Conservation (phyloP, 2,888 invertebrate species). For the Pterostichus niger region DNA sequence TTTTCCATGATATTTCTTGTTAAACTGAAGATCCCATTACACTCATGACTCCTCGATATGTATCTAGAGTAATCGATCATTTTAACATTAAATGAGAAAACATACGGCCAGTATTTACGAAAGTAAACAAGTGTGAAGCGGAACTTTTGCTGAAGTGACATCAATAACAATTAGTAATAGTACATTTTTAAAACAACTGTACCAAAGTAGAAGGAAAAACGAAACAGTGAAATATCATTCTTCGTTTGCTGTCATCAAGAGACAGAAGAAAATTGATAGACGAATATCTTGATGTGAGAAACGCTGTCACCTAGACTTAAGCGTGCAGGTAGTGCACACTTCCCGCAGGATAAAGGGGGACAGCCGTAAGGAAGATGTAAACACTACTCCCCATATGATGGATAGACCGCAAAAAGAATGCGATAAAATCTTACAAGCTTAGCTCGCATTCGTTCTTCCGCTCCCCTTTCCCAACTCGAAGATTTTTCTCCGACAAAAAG, state of each 20-base stretch:
- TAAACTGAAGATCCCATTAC: neutral
- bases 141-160: neutral
- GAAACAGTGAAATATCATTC: slow-evolving; percentile 52
- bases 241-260: slow-evolving; percentile 50
- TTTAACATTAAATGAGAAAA: neutral
- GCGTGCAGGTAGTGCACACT: slow-evolving; percentile 45
- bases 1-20: neutral
- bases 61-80: neutral
- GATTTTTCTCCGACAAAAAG: slow-evolving; percentile 71
- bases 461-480: slow-evolving; percentile 67
- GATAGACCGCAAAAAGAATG: slow-evolving; percentile 70
- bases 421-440: slow-evolving; percentile 71
- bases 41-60: neutral
- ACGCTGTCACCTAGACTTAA: slow-evolving; percentile 56
- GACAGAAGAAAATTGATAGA: slow-evolving; percentile 64
- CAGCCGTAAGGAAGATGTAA: slow-evolving; percentile 58
- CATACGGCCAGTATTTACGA: too few relatives aligned
- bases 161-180: slow-evolving; percentile 49
- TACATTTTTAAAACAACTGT: slow-evolving; percentile 32
- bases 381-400: slow-evolving; percentile 68
- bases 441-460: slow-evolving; percentile 53
- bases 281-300: slow-evolving; percentile 51
- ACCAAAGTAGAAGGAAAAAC: neutral
- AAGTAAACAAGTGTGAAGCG: too few relatives aligned
- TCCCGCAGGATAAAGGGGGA: slow-evolving; percentile 7